phyloP scores from a whole-genome alignment of 2,888 invertebrate species.

The Falcaria lacertinaria region DNA sequence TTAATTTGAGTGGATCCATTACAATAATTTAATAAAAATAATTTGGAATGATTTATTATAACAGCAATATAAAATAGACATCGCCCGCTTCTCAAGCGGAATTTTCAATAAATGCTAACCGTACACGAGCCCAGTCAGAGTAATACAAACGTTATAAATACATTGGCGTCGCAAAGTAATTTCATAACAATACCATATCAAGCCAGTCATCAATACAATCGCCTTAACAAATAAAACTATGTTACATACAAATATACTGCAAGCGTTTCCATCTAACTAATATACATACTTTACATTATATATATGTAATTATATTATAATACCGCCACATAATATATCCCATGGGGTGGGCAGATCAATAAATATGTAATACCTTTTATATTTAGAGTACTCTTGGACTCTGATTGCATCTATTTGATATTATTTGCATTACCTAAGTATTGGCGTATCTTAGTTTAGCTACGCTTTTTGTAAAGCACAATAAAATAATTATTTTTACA shows the following conservation, averaged over 20 bases:
- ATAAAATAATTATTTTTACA: too few species aligned
- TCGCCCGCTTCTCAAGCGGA: background rate
- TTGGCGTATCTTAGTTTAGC: too few species aligned
- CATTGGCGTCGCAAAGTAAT: constrained; percentile 4
- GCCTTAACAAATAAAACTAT: constrained; percentile 9
- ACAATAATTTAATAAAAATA: background rate
- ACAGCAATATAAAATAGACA: background rate
- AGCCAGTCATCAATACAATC: constrained; percentile 12
- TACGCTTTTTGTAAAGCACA: too few species aligned
- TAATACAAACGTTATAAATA: background rate
- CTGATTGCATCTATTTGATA: too few species aligned
- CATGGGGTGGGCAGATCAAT: too few species aligned
- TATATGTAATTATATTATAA: too few species aligned
- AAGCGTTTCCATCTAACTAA: background rate
- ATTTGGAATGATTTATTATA: background rate
- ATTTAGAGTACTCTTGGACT: too few species aligned
- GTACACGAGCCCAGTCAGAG: background rate
- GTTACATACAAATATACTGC: background rate
- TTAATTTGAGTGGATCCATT: constrained; percentile 16
- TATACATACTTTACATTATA: background rate
- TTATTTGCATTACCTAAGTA: too few species aligned
- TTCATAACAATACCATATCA: constrained; percentile 15
- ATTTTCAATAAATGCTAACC: background rate
- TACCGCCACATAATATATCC: too few species aligned
- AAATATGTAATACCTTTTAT: too few species aligned